Percentiles rank a stretch among this genome's conserved stretches.
Evolutionary conservation across 2,888 invertebrate species (phyloP).

Genomic region (Amphiduros pacificus): DNA sequence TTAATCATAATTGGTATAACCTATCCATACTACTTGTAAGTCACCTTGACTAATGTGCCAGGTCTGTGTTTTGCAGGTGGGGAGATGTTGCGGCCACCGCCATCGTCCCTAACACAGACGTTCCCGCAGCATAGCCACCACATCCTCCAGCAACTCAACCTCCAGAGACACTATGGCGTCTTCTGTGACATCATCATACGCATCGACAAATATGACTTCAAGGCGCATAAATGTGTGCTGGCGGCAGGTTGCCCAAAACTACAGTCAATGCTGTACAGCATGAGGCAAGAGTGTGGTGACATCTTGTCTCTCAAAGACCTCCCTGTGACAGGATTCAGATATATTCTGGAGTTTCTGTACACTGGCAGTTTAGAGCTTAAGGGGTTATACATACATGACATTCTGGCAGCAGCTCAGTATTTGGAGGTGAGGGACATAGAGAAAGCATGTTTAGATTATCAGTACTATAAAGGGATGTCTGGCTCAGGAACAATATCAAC

Average conservation of each 20-base stretch:
- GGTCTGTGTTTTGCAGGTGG: no score
- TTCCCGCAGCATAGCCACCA: slow-evolving; percentile 18
- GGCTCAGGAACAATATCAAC: no score
- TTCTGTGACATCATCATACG: slow-evolving; percentile 28
- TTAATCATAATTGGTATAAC: no score
- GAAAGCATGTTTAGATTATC: slow-evolving; percentile 24
- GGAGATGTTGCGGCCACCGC: no score
- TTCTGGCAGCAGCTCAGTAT: slow-evolving; percentile 23
- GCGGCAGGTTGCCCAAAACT: slow-evolving; percentile 24
- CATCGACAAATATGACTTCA: slow-evolving; percentile 23
- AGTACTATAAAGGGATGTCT: slow-evolving; percentile 17
- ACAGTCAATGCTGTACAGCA: slow-evolving; percentile 20
- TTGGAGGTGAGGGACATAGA: slow-evolving; percentile 26
- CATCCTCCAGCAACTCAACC: slow-evolving; percentile 27
- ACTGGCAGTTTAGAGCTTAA: slow-evolving; percentile 26
- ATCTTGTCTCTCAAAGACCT: slow-evolving; percentile 24
- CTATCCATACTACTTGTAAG: no score
- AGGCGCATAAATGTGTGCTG: slow-evolving; percentile 25
- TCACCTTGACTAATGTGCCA: no score
- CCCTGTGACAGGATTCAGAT: slow-evolving; percentile 20
- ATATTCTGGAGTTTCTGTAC: slow-evolving; percentile 28
- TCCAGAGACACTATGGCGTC: slow-evolving; percentile 26
- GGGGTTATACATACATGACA: slow-evolving; percentile 15
- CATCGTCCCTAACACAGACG: no score
- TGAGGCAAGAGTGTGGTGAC: slow-evolving; percentile 18